Conservation (phyloP, 2,888 invertebrate genomes). For the Tenthredo notha region DNA sequence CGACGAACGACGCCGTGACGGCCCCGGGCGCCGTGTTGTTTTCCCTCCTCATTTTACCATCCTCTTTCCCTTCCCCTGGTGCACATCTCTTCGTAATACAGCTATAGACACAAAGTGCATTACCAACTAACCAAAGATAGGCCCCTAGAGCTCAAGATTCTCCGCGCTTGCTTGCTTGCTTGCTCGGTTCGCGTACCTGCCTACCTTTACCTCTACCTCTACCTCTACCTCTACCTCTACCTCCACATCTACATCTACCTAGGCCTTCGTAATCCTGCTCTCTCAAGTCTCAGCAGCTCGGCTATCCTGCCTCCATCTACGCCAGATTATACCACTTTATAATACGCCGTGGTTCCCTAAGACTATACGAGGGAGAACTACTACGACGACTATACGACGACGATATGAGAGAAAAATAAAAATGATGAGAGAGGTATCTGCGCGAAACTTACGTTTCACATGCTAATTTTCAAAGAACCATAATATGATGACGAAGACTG, state of each 20-base stretch:
- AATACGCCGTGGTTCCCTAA: slow-evolving; percentile 38
- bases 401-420: neutral
- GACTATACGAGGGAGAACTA: neutral
- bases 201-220: neutral
- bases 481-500: slow-evolving; percentile 32
- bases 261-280: slow-evolving; percentile 46
- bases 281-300: neutral
- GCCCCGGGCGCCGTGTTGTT: slow-evolving; percentile 61
- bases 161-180: neutral
- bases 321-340: slow-evolving; percentile 54
- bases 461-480: slow-evolving; percentile 34
- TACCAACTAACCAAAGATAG: neutral
- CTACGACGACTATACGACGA: neutral
- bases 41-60: slow-evolving; percentile 50
- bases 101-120: slow-evolving; percentile 35
- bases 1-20: slow-evolving; percentile 65
- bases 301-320: slow-evolving; percentile 45
- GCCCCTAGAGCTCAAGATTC: slow-evolving; percentile 32
- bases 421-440: neutral
- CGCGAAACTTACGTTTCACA: slow-evolving; percentile 42
- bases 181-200: neutral
- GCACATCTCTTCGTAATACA: slow-evolving; percentile 40
- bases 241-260: slow-evolving; percentile 52
- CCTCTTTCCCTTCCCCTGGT: slow-evolving; percentile 55
- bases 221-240: slow-evolving; percentile 40